Conservation (phyloP, 2,888 invertebrate genomes). For the Eupithecia exiguata region DNA sequence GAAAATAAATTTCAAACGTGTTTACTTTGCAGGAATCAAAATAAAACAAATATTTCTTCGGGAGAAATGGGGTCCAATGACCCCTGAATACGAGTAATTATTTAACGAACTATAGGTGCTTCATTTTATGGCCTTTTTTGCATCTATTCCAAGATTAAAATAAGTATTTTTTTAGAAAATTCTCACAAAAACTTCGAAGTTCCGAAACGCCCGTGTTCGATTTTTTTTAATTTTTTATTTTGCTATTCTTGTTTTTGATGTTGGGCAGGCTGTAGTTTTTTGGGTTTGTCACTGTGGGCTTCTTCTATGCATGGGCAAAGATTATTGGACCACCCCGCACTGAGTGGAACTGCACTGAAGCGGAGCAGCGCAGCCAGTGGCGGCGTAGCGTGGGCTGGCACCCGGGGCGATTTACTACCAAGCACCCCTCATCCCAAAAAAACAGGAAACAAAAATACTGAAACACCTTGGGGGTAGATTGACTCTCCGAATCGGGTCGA, state of each 20-base stretch:
- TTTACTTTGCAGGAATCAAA: slow-evolving; percentile 61
- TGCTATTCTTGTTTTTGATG: not conserved
- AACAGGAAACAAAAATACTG: too few relatives aligned
- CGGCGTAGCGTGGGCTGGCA: too few relatives aligned
- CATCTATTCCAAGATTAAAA: not conserved
- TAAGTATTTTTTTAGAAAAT: slow-evolving; percentile 1
- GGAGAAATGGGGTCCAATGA: not conserved
- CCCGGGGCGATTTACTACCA: too few relatives aligned
- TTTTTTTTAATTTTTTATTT: not conserved
- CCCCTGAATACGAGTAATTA: not conserved
- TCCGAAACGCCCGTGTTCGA: not conserved
- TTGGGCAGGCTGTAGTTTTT: not conserved
- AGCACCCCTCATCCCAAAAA: too few relatives aligned
- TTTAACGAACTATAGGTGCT: not conserved
- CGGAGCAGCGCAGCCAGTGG: too few relatives aligned
- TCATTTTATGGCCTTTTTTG: not conserved
- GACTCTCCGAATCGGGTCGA: too few relatives aligned
- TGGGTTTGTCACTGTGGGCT: not conserved
- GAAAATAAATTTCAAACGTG: slow-evolving; percentile 56
- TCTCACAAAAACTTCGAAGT: not conserved
- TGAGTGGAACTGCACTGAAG: too few relatives aligned
- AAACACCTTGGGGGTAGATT: too few relatives aligned
- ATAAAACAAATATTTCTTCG: slow-evolving; percentile 16
- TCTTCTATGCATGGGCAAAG: too few relatives aligned
- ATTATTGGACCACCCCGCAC: too few relatives aligned